phyloP scores from a whole-genome alignment of 2,797 vertebrate genomes.

The Periophthalmus magnuspinnatus region DNA sequence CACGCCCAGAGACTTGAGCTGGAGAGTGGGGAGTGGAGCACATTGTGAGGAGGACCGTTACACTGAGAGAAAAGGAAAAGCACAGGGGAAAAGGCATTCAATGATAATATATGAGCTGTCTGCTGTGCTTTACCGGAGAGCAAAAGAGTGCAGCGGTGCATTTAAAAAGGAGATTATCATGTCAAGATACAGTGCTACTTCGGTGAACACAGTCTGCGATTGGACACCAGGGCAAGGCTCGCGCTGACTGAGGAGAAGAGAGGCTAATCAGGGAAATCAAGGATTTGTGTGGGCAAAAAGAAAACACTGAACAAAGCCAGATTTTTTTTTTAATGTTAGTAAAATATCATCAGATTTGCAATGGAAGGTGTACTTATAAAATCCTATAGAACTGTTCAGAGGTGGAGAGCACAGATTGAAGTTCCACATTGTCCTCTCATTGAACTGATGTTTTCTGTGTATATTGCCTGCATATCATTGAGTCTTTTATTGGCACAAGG shows the following conservation, averaged over 20 bases:
- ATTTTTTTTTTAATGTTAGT: not conserved
- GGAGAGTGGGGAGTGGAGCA: constrained; percentile 27
- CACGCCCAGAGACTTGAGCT: constrained; percentile 60
- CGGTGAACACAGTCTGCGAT: constrained; percentile 58
- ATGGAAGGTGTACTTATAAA: too few relatives aligned
- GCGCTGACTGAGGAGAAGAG: constrained; percentile 35
- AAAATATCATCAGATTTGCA: not conserved
- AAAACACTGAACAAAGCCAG: not conserved
- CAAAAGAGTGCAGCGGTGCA: constrained; percentile 66
- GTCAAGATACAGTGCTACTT: constrained; percentile 77
- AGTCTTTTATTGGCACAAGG: not conserved
- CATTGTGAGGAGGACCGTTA: constrained; percentile 41
- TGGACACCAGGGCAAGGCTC: constrained; percentile 23
- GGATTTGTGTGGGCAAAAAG: not conserved
- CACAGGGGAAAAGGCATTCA: constrained; percentile 64
- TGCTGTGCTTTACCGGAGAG: constrained; percentile 45
- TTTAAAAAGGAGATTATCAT: constrained; percentile 82
- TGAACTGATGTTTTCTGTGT: not conserved
- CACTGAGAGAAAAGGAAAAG: constrained; percentile 44
- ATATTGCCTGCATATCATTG: not conserved
- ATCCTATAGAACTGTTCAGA: not conserved
- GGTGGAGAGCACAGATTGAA: not conserved
- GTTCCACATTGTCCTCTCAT: too few relatives aligned
- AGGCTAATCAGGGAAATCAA: constrained; percentile 35
- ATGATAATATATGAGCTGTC: constrained; percentile 78